Evolutionary conservation across 2,113 vertebrate species (phyloP).

Genomic region (Halichoeres trimaculatus): DNA sequence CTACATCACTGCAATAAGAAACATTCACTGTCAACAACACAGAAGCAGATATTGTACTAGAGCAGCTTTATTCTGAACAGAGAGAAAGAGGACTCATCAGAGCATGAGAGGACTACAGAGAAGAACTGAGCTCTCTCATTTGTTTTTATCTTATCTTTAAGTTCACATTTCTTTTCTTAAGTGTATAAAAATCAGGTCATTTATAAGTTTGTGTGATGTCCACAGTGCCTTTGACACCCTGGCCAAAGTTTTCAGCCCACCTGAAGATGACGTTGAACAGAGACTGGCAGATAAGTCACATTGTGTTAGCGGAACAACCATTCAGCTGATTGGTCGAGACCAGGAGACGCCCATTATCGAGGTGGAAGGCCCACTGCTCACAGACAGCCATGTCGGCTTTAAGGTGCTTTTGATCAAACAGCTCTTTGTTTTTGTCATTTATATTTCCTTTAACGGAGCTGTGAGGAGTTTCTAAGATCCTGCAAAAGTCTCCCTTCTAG

Average conservation of each 20-base stretch:
- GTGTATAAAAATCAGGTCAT: not conserved
- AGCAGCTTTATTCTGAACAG: too few species aligned
- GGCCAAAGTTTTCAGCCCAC: conserved; percentile 96
- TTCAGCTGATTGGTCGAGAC: conserved; percentile 96
- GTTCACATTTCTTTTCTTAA: not conserved
- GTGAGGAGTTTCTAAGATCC: too few species aligned
- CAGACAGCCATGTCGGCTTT: conserved; percentile 96
- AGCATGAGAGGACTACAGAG: too few species aligned
- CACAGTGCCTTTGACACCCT: conserved; percentile 97
- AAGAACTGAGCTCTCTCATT: too few species aligned
- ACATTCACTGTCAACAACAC: too few species aligned
- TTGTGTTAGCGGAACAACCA: conserved; percentile 87
- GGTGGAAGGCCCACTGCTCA: conserved; percentile 97
- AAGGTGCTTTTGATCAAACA: conserved; percentile 83
- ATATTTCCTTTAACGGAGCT: too few species aligned
- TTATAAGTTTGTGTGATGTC: conserved; percentile 7
- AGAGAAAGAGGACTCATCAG: too few species aligned
- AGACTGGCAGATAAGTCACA: conserved; percentile 86
- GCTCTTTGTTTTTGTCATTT: too few species aligned
- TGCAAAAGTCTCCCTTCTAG: too few species aligned
- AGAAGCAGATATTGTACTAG: too few species aligned
- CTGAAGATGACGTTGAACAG: conserved; percentile 84
- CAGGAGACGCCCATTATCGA: conserved; percentile 97
- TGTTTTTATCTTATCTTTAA: not conserved
- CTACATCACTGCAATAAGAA: not conserved